Base-by-base conservation (phyloP, 2,888 invertebrate species). In the Clivina fossor region DNA sequence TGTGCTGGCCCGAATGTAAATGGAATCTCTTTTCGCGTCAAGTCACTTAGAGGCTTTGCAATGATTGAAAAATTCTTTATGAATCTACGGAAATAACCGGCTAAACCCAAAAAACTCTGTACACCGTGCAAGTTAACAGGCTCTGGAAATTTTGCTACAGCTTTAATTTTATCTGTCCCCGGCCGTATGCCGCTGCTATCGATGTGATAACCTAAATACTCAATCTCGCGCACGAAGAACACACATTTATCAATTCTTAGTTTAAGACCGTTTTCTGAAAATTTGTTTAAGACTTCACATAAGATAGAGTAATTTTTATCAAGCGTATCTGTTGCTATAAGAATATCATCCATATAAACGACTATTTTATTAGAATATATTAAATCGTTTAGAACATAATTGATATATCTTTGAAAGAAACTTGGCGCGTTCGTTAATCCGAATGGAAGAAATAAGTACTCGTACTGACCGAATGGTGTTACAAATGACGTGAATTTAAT, bases 1-100 rank as follows among this genome's bases (percentile, higher is more conserved):
- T 69, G 61, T 15, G 51, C 35, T 22, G 49, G 37, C 1, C 58
- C 59, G 54, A 68, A 68, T 18, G 58, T 49, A 53, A 68, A 68
- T 18, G 44, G 15, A 4, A 24, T 18, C 43, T 64, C 44, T 28
- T 65, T 63, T 54, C 35, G 60, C 28, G 61, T 18, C 4, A 70
- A 30, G 19, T 68, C 62, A 41, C 67, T 63, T 4, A 70, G 48
- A 0, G 69, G 69, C 44, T 64, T 63, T 3, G 69, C 66, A 8
- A 58, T 60, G 4, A 57, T 44, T 11, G 26, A 60, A 60, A 56
- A 65, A 63, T 48, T 18, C 11, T 43, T 37, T 16, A 69, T 60
- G 56, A 64, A 68, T 55, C 62, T 61, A 9, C 66, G 20, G 50
- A 68, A 68, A 49, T 67, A 68, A 2, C 60, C 59, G 33, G 59